A percentile compares a stretch with the other conserved stretches of the same genome.
Evolutionary conservation across 2,797 vertebrate genomes (phyloP).

Genomic region (Chiloscyllium punctatum): DNA sequence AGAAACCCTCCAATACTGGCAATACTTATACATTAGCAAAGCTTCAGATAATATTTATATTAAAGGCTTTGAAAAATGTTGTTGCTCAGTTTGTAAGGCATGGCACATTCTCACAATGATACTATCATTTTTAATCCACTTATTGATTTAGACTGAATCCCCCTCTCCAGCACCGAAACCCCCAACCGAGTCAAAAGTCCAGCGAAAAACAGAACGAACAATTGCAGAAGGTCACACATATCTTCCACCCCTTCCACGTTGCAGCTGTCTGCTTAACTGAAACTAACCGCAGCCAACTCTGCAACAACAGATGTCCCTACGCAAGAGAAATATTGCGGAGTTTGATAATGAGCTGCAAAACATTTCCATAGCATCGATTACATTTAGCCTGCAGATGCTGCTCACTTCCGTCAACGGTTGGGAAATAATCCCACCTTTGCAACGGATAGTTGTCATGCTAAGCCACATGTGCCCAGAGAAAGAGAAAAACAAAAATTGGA

Average conservation of each 20-base stretch:
- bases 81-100: not conserved
- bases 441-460: not conserved
- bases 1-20: too few species aligned
- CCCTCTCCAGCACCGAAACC: not conserved
- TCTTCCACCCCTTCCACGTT: constrained; percentile 17
- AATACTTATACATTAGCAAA: not conserved
- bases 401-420: constrained; percentile 47
- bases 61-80: not conserved
- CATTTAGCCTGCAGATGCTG: constrained; percentile 53
- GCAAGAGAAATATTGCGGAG: constrained; percentile 7
- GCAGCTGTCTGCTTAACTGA: constrained; percentile 22
- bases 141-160: not conserved
- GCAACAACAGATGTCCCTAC: constrained; percentile 16
- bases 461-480: not conserved
- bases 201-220: not conserved
- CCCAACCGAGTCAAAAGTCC: not conserved
- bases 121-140: constrained; percentile 13
- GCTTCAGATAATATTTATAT: not conserved
- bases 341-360: constrained; percentile 45
- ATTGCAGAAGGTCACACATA: constrained; percentile 24
- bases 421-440: constrained; percentile 21
- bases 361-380: constrained; percentile 49
- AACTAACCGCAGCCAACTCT: not conserved
- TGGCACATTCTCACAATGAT: not conserved
- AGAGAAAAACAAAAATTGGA: not conserved